A percentile compares a stretch with the other conserved stretches of the same genome.
Conservation (phyloP, 2,888 invertebrate genomes). For the Eilema depressum region DNA sequence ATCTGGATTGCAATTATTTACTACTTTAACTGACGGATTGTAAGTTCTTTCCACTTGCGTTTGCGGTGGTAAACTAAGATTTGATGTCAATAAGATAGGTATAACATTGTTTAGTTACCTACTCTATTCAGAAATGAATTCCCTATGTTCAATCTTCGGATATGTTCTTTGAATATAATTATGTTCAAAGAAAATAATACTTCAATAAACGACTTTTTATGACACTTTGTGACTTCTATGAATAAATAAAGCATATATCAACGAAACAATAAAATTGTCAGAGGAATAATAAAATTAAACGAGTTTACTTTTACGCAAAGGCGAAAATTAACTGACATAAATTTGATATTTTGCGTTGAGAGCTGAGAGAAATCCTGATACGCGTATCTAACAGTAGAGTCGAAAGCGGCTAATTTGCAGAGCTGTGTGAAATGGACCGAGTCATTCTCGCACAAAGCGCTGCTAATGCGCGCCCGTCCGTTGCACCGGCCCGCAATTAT, state of each 20-base stretch:
- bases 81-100: too few species aligned
- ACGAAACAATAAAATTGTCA: not conserved
- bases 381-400: conserved; percentile 61
- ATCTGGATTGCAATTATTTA: too few species aligned
- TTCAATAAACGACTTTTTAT: not conserved
- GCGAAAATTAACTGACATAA: conserved; percentile 24
- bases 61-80: too few species aligned
- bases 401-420: conserved; percentile 76
- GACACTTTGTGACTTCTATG: not conserved
- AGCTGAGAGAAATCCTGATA: conserved; percentile 58
- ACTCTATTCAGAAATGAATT: too few species aligned
- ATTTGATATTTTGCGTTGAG: conserved; percentile 38
- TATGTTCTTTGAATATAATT: too few species aligned
- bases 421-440: conserved; percentile 81
- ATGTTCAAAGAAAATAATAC: not conserved
- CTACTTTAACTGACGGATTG: too few species aligned
- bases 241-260: not conserved
- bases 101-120: too few species aligned
- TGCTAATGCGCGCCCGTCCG: conserved; percentile 78
- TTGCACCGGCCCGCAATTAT: conserved; percentile 78
- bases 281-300: not conserved
- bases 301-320: not conserved
- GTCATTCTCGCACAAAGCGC: conserved; percentile 80
- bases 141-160: too few species aligned
- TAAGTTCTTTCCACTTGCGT: too few species aligned